phyloP scores from a whole-genome alignment of 2,797 vertebrate genomes.

The Myotis vivesi region DNA sequence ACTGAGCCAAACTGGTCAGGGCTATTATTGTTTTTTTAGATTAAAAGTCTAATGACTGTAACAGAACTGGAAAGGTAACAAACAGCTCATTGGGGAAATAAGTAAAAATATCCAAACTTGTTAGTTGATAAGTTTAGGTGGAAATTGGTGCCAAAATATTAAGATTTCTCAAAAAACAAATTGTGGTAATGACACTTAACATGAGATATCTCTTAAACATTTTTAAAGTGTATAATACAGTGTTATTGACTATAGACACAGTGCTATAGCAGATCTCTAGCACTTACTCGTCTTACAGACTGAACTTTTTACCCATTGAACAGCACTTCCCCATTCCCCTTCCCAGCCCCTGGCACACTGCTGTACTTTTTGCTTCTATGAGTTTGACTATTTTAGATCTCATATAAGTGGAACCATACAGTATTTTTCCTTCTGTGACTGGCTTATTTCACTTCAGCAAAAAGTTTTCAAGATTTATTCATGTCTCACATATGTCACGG shows the following conservation, averaged over 20 bases:
- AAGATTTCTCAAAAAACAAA: neutral
- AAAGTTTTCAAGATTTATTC: neutral
- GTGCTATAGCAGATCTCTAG: neutral
- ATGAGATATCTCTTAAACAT: neutral
- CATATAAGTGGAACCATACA: neutral
- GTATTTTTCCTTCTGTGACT: neutral
- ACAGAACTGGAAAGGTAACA: neutral
- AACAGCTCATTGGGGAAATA: neutral
- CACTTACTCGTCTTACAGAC: neutral
- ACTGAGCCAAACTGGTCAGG: too few species aligned
- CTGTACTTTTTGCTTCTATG: neutral
- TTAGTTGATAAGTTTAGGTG: neutral
- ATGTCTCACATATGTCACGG: neutral
- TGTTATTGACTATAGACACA: neutral
- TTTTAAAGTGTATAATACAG: neutral
- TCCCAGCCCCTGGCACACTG: neutral
- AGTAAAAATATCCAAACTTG: neutral
- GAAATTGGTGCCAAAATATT: neutral
- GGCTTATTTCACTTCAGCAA: constrained; percentile 22
- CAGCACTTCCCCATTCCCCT: neutral
- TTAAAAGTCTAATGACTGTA: neutral
- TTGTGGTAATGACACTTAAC: neutral
- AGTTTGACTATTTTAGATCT: neutral
- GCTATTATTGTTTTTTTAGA: neutral
- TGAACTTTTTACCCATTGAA: neutral